These are phyloP conservation scores for Limosa lapponica DNA, from an alignment of 2,797 vertebrate genomes.

Conservation along the genomic window DNA sequence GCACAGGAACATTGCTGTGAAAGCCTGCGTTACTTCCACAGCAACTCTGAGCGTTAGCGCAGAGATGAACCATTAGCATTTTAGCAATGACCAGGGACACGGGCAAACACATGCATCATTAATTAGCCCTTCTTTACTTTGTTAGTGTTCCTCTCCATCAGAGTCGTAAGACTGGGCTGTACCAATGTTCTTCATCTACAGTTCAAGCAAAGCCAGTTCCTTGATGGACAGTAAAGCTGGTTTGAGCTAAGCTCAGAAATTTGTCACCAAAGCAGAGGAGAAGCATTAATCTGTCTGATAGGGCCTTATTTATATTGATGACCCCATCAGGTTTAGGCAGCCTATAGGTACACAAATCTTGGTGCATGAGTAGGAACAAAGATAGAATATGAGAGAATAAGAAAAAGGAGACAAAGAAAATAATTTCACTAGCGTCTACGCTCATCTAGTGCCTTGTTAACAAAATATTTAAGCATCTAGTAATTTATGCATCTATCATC, in stretches of 20 bases:
- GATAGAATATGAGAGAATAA: background rate
- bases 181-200: fast-evolving
- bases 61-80: background rate
- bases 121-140: background rate
- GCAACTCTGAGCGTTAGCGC: background rate
- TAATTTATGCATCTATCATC: background rate
- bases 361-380: background rate
- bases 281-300: background rate
- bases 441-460: background rate
- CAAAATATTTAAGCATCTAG: background rate
- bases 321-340: background rate
- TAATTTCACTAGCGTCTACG: background rate
- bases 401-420: background rate
- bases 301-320: background rate
- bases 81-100: background rate
- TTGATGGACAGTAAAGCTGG: background rate
- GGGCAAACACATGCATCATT: background rate
- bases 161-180: background rate
- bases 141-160: background rate
- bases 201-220: background rate
- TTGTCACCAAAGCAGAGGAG: background rate
- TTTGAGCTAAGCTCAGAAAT: background rate
- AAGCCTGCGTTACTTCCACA: background rate
- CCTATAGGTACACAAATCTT: background rate
- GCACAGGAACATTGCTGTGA: background rate